Conservation (phyloP, 2,888 invertebrate species). For the Drosophila melanosoma region DNA sequence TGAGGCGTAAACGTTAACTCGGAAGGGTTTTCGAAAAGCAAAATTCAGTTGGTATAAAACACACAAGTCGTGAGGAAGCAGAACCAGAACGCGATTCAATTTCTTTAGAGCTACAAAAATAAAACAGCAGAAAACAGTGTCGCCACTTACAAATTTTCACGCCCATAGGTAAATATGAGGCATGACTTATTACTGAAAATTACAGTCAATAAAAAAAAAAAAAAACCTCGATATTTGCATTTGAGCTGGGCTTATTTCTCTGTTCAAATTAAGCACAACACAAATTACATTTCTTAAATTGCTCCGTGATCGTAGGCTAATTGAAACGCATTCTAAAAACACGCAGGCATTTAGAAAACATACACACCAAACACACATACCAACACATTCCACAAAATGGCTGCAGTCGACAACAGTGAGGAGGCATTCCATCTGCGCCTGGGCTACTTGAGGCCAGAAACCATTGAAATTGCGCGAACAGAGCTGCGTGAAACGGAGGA, state of each 20-base stretch:
- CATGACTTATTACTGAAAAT: constrained; percentile 57
- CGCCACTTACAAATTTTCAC: constrained; percentile 33
- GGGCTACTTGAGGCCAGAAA: constrained; percentile 87
- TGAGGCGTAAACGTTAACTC: constrained; percentile 64
- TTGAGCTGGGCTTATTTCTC: neutral
- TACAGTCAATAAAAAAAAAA: constrained; percentile 32
- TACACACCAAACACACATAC: constrained; percentile 2
- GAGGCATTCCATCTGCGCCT: constrained; percentile 87
- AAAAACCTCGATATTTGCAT: constrained; percentile 11
- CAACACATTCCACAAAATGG: constrained; percentile 49
- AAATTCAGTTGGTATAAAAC: constrained; percentile 78
- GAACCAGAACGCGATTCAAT: constrained; percentile 53
- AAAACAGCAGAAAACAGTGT: constrained; percentile 12
- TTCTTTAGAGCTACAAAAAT: constrained; percentile 43
- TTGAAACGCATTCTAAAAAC: constrained; percentile 52
- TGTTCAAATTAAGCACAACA: constrained; percentile 22
- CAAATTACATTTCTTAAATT: constrained; percentile 43
- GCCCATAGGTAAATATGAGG: constrained; percentile 60
- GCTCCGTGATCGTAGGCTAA: constrained; percentile 39
- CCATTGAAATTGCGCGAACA: constrained; percentile 87
- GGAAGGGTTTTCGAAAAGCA: constrained; percentile 75
- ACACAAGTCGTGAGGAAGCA: constrained; percentile 74
- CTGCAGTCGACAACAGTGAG: constrained; percentile 82
- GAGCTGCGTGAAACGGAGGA: constrained; percentile 91
- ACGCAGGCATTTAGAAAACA: constrained; percentile 53